Conservation (phyloP, 2,888 invertebrate species). For the Eretmocerus hayati region DNA sequence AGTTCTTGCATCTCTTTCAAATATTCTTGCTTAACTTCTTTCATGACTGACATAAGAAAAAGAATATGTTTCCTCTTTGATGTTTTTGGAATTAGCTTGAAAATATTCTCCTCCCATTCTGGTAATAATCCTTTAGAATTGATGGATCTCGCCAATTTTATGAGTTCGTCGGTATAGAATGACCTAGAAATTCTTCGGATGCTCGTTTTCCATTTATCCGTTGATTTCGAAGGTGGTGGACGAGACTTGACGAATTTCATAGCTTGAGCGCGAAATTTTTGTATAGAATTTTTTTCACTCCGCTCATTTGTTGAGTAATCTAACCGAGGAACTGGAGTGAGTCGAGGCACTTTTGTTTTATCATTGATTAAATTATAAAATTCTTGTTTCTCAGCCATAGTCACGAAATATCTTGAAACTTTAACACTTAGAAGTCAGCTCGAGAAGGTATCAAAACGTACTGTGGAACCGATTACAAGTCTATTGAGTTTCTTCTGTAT, state of each 20-base stretch:
- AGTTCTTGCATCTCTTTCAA: slow-evolving; percentile 31
- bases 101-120: slow-evolving; percentile 37
- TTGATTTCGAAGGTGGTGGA: slow-evolving; percentile 9
- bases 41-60: slow-evolving; percentile 28
- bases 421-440: slow-evolving; percentile 9
- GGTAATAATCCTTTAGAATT: slow-evolving; percentile 25
- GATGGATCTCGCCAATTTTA: slow-evolving; percentile 15
- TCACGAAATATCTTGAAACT: no score
- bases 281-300: slow-evolving; percentile 11
- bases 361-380: slow-evolving; percentile 22
- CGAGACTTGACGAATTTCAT: slow-evolving; percentile 17
- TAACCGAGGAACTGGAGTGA: slow-evolving; percentile 15
- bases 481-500: slow-evolving; percentile 21
- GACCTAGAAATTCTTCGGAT: slow-evolving; percentile 16
- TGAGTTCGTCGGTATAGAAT: slow-evolving; percentile 18
- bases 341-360: slow-evolving; percentile 19
- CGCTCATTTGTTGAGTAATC: slow-evolving; percentile 9
- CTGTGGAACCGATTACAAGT: slow-evolving; percentile 16
- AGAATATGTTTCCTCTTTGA: slow-evolving; percentile 26
- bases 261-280: slow-evolving; percentile 19
- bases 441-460: slow-evolving; percentile 16
- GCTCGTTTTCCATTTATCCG: slow-evolving; percentile 19
- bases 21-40: slow-evolving; percentile 33
- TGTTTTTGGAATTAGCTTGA: slow-evolving; percentile 28
- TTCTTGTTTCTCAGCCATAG: slow-evolving; percentile 21